Evolutionary conservation across 2,888 invertebrate species (phyloP), one percentile per base, ranked within the genome.

Genomic region (Melinopterus prodromus): DNA sequence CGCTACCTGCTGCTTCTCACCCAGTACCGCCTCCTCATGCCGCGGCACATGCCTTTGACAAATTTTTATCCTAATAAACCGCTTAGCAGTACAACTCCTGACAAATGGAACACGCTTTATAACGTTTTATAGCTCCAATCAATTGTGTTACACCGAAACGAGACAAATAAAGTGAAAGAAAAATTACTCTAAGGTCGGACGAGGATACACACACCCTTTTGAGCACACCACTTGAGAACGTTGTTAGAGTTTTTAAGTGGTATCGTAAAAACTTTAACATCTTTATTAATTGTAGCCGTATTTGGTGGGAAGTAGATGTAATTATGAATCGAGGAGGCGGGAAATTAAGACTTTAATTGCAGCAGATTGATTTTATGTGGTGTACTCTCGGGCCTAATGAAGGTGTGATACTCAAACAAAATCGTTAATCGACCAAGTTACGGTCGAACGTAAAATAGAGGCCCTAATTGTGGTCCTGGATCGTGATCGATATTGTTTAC

Each of bases 131-230:
- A 53, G 53, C 53, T 9, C 53, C 53, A 53, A 53, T 53, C 53
- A 53, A 53, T 53, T 53, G 53, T 53, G 53, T 53, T 53, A 53
- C 53, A 12, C 53, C 0, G 53, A 12, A 53, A 53, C 53, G 2
- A 53, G 53, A 53, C 53, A 53, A 53, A 53, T 53, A 53, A 53
- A 53, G 53, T 53, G 53, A 53, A 53, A 53, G 53, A 53, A 53
- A 53, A 53, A 53, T 53, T 53, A 53, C 53, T 53, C 53, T 53
- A 12, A 9, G 12, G 53, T 53, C 53, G 53, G 53, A 53, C 5
- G 53, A 53, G 7, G 53, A 53, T 53, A 53, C 53, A 53, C 53
- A 53, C 53, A 53, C 53, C 7, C 53, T 12, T 12, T 53, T 53
- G 53, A 53, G 53, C 12, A 53, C 7, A 53, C 53, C 12, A 53